phyloP scores from a whole-genome alignment of 2,888 invertebrate genomes.

The Melanostoma mellinum region DNA sequence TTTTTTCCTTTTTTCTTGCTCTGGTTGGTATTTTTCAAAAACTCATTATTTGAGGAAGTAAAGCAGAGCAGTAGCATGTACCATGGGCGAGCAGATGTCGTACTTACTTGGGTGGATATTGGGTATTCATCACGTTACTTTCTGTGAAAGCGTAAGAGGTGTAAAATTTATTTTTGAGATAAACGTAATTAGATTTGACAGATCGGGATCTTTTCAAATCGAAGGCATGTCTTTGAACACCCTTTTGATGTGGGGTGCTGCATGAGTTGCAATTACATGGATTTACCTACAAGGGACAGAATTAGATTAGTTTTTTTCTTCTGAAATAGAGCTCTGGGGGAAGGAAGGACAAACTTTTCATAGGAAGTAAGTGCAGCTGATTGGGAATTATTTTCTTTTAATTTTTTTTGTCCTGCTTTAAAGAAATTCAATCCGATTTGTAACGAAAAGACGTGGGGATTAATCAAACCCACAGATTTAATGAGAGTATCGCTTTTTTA shows the following conservation, averaged over 20 bases:
- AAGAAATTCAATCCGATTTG: no score
- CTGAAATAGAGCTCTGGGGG: neutral
- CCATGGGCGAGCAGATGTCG: slow-evolving; percentile 52
- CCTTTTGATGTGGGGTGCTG: slow-evolving; percentile 25
- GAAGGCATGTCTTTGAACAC: slow-evolving; percentile 19
- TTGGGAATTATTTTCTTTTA: no score
- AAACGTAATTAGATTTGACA: slow-evolving; percentile 68
- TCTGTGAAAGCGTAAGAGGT: slow-evolving; percentile 50
- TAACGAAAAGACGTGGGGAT: no score
- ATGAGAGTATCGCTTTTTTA: no score
- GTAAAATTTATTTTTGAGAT: slow-evolving; percentile 66
- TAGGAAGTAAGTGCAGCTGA: no score
- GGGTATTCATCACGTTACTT: slow-evolving; percentile 33
- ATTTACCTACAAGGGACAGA: slow-evolving; percentile 49
- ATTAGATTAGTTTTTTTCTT: slow-evolving; percentile 47
- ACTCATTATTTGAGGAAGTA: slow-evolving; percentile 60
- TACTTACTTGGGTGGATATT: slow-evolving; percentile 20
- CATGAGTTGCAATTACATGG: slow-evolving; percentile 62
- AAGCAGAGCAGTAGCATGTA: slow-evolving; percentile 21
- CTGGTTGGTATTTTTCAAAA: neutral
- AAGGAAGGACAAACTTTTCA: no score
- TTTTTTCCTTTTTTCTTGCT: slow-evolving; percentile 16
- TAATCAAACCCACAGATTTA: no score
- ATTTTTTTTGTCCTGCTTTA: no score
- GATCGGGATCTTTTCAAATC: slow-evolving; percentile 58